phyloP scores from a whole-genome alignment of 2,797 vertebrate species.

The Cirrhinus mrigala region DNA sequence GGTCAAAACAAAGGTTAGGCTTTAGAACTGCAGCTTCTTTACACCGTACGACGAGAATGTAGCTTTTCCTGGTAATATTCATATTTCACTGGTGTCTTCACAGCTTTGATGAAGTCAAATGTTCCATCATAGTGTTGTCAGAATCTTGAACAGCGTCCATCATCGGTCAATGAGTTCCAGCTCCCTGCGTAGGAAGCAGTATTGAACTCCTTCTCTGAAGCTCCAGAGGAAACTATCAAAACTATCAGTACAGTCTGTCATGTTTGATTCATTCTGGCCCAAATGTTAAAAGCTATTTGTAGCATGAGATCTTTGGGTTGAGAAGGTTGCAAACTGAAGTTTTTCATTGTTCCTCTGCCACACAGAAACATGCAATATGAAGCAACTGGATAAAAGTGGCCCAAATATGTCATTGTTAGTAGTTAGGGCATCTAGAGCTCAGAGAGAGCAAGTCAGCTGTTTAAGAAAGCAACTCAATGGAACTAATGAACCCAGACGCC shows the following conservation, averaged over 20 bases:
- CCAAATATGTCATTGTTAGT: conserved; percentile 30
- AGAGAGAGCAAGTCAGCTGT: conserved; percentile 26
- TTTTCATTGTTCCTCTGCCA: conserved; percentile 41
- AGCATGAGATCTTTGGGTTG: conserved; percentile 34
- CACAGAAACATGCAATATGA: conserved; percentile 40
- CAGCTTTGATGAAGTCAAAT: conserved; percentile 23
- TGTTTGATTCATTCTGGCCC: conserved; percentile 27
- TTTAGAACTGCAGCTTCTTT: not conserved
- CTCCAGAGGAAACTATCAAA: conserved; percentile 29
- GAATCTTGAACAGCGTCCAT: not conserved
- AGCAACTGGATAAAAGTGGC: conserved; percentile 34
- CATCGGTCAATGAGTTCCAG: not conserved
- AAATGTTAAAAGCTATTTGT: conserved; percentile 43
- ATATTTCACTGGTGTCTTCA: conserved; percentile 7
- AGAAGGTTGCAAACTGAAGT: not conserved
- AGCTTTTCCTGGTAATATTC: not conserved
- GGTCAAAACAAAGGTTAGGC: not conserved
- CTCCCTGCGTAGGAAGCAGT: not conserved
- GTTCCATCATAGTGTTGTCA: conserved; percentile 11
- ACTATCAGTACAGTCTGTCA: conserved; percentile 34
- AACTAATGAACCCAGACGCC: conserved; percentile 41
- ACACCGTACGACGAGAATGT: not conserved
- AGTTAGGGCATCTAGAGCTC: conserved; percentile 6
- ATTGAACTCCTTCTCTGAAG: conserved; percentile 14
- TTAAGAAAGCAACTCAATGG: conserved; percentile 35